A percentile compares a stretch with the other conserved stretches of the same genome.
Evolutionary conservation across 1,140 invertebrate species (phyloP).

Genomic region (Polyergus mexicanus): DNA sequence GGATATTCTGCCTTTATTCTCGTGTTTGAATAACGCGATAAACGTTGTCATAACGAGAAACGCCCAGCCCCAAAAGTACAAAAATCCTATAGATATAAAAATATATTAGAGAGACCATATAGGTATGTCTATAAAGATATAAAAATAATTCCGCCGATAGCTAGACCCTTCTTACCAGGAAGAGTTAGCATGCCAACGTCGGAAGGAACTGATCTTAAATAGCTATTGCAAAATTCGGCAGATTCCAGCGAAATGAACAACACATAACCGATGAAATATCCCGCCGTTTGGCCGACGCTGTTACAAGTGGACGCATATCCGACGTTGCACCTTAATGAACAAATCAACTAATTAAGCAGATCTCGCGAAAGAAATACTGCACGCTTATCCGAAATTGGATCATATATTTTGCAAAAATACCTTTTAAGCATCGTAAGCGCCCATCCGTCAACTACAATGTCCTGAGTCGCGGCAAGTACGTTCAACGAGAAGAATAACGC

Average conservation of each 20-base stretch:
- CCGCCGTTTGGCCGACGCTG: slow-evolving; percentile 98
- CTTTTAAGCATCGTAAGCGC: slow-evolving; percentile 99
- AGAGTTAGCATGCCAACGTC: slow-evolving; percentile 94
- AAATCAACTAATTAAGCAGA: slow-evolving; percentile 29
- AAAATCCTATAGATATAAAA: slow-evolving; percentile 90
- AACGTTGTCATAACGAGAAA: slow-evolving; percentile 97
- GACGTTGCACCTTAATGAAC: slow-evolving; percentile 92
- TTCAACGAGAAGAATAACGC: slow-evolving; percentile 96
- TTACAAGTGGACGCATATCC: slow-evolving; percentile 99
- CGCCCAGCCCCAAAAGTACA: slow-evolving; percentile 97
- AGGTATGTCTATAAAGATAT: not conserved
- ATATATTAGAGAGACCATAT: not conserved
- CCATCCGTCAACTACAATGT: slow-evolving; percentile 99
- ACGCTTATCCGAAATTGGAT: not conserved
- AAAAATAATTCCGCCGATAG: not conserved
- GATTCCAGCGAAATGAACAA: slow-evolving; percentile 99
- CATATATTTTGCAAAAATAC: slow-evolving; percentile 75
- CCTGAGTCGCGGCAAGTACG: slow-evolving; percentile 99
- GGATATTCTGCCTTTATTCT: slow-evolving; percentile 87
- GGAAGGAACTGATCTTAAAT: slow-evolving; percentile 92
- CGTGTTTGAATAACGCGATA: slow-evolving; percentile 95
- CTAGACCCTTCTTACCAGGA: slow-evolving; percentile 87
- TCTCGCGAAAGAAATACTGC: not conserved
- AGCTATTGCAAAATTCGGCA: slow-evolving; percentile 97
- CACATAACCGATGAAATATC: slow-evolving; percentile 99